These are phyloP conservation scores for Ahaetulla prasina DNA, from an alignment of 2,113 vertebrate species.

Conservation along the genomic window DNA sequence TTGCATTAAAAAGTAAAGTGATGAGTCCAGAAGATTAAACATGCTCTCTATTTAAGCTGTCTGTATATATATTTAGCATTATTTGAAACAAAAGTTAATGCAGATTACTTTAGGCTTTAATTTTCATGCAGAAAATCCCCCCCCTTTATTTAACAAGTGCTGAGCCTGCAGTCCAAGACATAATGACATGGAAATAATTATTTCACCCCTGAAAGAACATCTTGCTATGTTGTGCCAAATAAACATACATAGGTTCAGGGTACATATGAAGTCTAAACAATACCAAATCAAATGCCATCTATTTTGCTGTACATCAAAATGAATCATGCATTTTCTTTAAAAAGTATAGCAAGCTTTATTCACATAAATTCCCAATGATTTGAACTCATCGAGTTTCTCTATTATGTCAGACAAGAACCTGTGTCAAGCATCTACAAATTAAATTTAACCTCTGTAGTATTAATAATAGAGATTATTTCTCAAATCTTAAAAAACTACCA, in stretches of 20 bases:
- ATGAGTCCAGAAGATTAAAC: background rate
- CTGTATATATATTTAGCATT: background rate
- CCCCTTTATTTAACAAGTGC: background rate
- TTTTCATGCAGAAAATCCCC: background rate
- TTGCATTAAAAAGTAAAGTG: background rate
- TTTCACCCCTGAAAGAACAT: background rate
- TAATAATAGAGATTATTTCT: constrained; percentile 46
- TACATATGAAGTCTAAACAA: background rate
- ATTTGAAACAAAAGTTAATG: background rate
- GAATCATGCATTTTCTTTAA: background rate
- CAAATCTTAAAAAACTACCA: constrained; percentile 51
- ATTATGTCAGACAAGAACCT: background rate
- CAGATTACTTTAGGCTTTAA: background rate
- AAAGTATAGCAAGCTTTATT: background rate
- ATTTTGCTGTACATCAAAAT: background rate
- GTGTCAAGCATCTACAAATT: background rate
- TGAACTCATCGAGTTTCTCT: background rate
- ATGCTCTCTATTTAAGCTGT: background rate
- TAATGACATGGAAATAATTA: background rate
- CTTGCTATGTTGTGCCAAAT: background rate
- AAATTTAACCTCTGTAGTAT: constrained; percentile 51
- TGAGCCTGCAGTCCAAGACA: background rate
- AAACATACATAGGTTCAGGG: background rate
- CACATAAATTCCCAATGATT: background rate
- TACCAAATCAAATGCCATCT: background rate